Evolutionary conservation across 1,140 invertebrate species (phyloP).

Genomic region (Probaryconus sp.): DNA sequence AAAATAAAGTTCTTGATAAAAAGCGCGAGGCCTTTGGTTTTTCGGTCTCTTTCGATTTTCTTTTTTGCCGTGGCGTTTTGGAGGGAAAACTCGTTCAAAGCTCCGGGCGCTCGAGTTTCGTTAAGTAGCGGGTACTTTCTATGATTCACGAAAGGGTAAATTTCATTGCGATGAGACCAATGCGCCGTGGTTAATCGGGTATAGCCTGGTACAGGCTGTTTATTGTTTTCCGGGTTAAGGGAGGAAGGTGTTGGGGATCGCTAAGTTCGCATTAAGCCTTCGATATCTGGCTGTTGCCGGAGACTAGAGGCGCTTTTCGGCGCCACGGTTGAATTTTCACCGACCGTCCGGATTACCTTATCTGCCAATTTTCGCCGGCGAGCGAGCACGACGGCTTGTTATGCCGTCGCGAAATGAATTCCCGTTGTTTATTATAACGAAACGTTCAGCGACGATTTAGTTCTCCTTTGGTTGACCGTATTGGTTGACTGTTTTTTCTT

Average conservation of each 20-base stretch:
- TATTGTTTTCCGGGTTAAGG: constrained; percentile 70
- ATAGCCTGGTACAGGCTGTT: constrained; percentile 65
- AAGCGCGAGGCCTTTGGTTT: constrained; percentile 31
- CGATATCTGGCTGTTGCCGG: constrained; percentile 36
- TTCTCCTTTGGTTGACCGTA: constrained; percentile 35
- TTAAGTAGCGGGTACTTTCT: constrained; percentile 50
- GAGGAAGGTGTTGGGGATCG: constrained; percentile 51
- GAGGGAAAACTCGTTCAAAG: constrained; percentile 56
- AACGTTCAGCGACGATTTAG: constrained; percentile 68
- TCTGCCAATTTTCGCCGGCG: constrained; percentile 73
- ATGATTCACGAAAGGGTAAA: constrained; percentile 26
- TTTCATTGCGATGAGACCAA: constrained; percentile 29
- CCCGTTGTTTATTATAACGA: constrained; percentile 58
- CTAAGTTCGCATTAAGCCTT: constrained; percentile 68
- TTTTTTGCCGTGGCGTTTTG: constrained; percentile 31
- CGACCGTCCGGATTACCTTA: constrained; percentile 77
- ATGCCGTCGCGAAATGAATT: constrained; percentile 66
- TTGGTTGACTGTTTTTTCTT: constrained; percentile 54
- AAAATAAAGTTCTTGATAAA: constrained; percentile 69
- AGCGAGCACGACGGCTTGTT: constrained; percentile 58
- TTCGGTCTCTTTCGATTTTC: constrained; percentile 24
- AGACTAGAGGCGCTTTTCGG: constrained; percentile 26
- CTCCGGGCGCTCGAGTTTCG: constrained; percentile 30
- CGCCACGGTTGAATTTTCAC: constrained; percentile 69
- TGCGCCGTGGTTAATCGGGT: constrained; percentile 61